A percentile compares a stretch with the other conserved stretches of the same genome.
These are phyloP conservation scores for Aradophagus sp. DNA, from an alignment of 1,140 invertebrate genomes.

Conservation along the genomic window DNA sequence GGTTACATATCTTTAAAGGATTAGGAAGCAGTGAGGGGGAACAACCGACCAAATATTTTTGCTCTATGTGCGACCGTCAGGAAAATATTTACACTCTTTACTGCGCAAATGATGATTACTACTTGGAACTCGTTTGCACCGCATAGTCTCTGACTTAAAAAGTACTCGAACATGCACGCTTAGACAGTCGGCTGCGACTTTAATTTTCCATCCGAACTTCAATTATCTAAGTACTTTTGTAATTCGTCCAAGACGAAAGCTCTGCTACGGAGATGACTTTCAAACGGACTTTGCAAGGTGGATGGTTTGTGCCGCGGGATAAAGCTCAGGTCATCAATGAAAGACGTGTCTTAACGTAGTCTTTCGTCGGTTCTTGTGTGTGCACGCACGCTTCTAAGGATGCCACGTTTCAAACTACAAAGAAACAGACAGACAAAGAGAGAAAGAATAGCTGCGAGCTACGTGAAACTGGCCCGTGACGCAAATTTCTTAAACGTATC, in stretches of 20 bases:
- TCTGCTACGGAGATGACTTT: constrained; percentile 32
- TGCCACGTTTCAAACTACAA: constrained; percentile 39
- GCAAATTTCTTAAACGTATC: too few relatives aligned
- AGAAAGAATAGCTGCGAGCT: too few relatives aligned
- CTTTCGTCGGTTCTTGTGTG: constrained; percentile 14
- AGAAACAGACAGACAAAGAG: too few relatives aligned
- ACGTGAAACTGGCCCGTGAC: too few relatives aligned
- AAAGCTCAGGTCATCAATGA: constrained; percentile 46
- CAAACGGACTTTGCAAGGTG: constrained; percentile 12
- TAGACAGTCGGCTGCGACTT: constrained; percentile 7
- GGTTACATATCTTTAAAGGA: constrained; percentile 55
- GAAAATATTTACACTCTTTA: constrained; percentile 55
- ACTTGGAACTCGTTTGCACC: constrained; percentile 42
- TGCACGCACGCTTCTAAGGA: too few relatives aligned
- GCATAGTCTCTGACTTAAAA: constrained; percentile 19
- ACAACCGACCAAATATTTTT: constrained; percentile 56
- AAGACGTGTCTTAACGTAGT: constrained; percentile 20
- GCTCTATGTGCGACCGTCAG: constrained; percentile 54
- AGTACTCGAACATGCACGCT: constrained; percentile 38
- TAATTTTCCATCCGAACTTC: constrained; percentile 11
- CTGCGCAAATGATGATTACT: constrained; percentile 43
- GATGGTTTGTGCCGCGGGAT: constrained; percentile 22
- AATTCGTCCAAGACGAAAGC: constrained; percentile 36
- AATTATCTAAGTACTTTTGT: constrained; percentile 36
- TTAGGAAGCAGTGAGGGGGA: constrained; percentile 54